phyloP scores from a whole-genome alignment of 2,888 invertebrate genomes.

The Parapristionchus giblindavisi region DNA sequence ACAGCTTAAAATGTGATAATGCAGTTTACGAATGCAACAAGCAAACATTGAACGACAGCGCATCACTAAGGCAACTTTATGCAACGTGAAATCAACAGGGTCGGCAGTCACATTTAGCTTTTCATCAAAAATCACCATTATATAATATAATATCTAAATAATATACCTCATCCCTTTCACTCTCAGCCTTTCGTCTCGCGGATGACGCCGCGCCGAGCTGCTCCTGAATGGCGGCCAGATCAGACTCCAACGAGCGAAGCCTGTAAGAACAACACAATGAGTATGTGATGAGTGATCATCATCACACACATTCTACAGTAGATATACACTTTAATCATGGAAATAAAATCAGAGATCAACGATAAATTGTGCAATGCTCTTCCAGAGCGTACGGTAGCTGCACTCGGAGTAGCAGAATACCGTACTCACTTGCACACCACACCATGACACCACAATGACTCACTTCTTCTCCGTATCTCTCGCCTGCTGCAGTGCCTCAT shows the following conservation, averaged over 20 bases:
- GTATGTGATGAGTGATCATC: not conserved
- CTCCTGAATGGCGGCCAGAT: slow-evolving; percentile 41
- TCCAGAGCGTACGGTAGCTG: no score
- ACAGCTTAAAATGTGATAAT: slow-evolving; percentile 71
- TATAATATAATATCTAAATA: not conserved
- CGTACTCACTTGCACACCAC: not conserved
- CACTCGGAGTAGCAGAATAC: no score
- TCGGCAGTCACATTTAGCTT: no score
- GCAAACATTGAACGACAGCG: no score
- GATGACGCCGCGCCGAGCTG: slow-evolving; percentile 35
- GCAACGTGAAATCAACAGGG: no score
- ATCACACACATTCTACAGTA: not conserved
- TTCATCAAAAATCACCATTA: no score
- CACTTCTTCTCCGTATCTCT: slow-evolving; percentile 53
- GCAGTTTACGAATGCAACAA: no score
- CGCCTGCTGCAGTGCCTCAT: slow-evolving; percentile 48
- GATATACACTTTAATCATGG: not conserved
- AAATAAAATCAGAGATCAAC: not conserved
- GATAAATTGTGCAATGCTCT: not conserved
- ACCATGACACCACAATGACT: not conserved
- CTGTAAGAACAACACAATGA: not conserved
- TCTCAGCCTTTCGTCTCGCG: slow-evolving; percentile 43
- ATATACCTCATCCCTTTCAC: slow-evolving; percentile 42
- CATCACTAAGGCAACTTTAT: no score
- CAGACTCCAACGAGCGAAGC: slow-evolving; percentile 42